Evolutionary conservation across 2,113 vertebrate genomes (phyloP).

Genomic region (Physeter macrocephalus): DNA sequence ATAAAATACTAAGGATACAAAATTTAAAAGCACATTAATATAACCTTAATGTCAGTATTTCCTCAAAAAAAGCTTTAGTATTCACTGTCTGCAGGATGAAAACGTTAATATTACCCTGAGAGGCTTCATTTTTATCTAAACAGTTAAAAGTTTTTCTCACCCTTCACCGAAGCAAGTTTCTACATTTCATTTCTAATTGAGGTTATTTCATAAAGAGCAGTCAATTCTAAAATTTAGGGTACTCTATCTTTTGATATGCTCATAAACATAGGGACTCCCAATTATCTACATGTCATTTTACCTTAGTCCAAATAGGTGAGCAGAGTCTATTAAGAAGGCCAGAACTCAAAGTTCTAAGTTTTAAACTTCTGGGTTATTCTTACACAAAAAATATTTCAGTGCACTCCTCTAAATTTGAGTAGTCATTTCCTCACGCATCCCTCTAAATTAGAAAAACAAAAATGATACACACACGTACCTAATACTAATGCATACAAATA

Average conservation of each 20-base stretch:
- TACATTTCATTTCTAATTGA: conserved; percentile 45
- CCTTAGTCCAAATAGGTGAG: conserved; percentile 39
- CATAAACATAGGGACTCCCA: conserved; percentile 9
- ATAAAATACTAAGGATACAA: conserved; percentile 44
- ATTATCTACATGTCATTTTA: conserved; percentile 23
- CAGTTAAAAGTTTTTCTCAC: conserved; percentile 42
- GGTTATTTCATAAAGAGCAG: conserved; percentile 32
- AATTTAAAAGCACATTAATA: conserved; percentile 18
- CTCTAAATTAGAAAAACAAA: conserved; percentile 48
- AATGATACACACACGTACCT: conserved; percentile 2
- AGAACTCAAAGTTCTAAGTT: conserved; percentile 3
- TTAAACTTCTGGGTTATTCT: conserved; percentile 52
- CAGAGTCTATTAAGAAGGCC: conserved; percentile 11
- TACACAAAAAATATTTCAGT: conserved; percentile 45
- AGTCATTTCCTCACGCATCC: conserved; percentile 45
- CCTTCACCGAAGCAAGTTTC: conserved; percentile 25
- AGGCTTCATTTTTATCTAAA: conserved; percentile 54
- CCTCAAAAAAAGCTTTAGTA: neutral
- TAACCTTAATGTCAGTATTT: conserved; percentile 36
- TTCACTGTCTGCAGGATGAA: neutral
- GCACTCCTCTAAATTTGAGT: conserved; percentile 36
- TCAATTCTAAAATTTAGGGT: conserved; percentile 40
- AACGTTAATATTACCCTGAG: neutral
- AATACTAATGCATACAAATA: neutral
- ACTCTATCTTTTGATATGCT: neutral